Evolutionary conservation across 2,888 invertebrate genomes (phyloP), one percentile per base, ranked within the genome.

Genomic region (Torymus auratus): DNA sequence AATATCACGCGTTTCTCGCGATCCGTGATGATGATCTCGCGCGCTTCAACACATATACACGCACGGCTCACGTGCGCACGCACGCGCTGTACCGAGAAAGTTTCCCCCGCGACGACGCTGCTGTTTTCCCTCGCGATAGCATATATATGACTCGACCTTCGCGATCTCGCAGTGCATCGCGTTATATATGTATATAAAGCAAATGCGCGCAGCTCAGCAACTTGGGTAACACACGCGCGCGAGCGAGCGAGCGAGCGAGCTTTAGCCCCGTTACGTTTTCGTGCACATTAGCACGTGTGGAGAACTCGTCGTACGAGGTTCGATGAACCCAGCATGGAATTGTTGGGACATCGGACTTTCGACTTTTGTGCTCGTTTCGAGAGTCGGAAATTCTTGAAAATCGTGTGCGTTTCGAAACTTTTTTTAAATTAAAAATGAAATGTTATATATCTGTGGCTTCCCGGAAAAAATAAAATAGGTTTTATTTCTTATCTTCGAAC

Each of bases 121-220:
- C 65, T 50, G 41, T 13, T 67, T 67, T 55, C 55, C 5, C 65
- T 67, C 65, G 17, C 65, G 52, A 67, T 28, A 28, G 7, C 28
- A 4, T 2, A 28, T 28, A 28, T 28, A 67, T 50, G 13, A 14
- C 52, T 56, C 15, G 55, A 58, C 50, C 20, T 17, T 53, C 67
- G 15, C 41, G 28, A 15, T 55, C 68, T 14, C 55, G 28, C 56
- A 28, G 55, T 52, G 52, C 55, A 69, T 69, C 69, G 69, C 56
- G 41, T 41, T 69, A 55, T 28, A 69, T 28, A 20, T 14, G n/a
- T 20, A 23, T 23, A 17, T 28, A 28, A 5, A 7, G 28, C 3
- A 5, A 2, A 5, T 28, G 3, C 41, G 41, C 41, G 5, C 41
- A 41, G 41, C 41, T 41, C 41, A 41, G 41, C 41, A 41, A 41